Percentiles rank a stretch among this genome's conserved stretches.
phyloP scores from a whole-genome alignment of 2,113 vertebrate genomes.

The Theristicus caerulescens region DNA sequence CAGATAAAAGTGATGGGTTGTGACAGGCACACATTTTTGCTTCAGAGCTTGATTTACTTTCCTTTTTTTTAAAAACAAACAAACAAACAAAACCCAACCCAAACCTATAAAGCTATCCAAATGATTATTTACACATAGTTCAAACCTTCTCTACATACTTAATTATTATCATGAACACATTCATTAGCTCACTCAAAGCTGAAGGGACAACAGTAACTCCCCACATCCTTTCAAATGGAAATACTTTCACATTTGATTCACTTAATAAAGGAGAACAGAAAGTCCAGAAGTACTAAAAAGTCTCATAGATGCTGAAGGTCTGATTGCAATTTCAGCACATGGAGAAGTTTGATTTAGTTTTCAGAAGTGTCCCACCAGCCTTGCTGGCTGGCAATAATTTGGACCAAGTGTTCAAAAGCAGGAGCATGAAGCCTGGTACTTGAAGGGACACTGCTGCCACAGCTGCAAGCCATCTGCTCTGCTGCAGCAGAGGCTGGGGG shows the following conservation, averaged over 20 bases:
- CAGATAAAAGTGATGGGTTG: not conserved
- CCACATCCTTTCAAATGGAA: not conserved
- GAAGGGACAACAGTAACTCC: not conserved
- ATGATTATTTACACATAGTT: not conserved
- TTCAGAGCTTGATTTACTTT: not conserved
- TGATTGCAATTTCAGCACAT: not conserved
- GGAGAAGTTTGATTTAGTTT: not conserved
- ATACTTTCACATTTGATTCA: not conserved
- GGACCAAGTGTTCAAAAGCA: not conserved
- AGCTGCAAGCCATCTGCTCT: rapidly evolving
- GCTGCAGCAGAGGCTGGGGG: not conserved
- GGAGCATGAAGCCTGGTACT: not conserved
- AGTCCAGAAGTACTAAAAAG: not conserved
- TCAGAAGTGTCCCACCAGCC: not conserved
- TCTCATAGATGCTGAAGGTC: not conserved
- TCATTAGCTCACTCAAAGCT: not conserved
- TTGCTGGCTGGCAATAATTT: not conserved
- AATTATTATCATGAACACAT: not conserved
- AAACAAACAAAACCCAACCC: too few relatives aligned
- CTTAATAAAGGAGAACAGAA: not conserved
- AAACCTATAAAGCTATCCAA: not conserved
- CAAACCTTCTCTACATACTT: not conserved
- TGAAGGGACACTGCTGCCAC: not conserved
- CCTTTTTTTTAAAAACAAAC: not conserved
- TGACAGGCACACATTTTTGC: not conserved